Base-by-base conservation (phyloP, 2,888 invertebrate genomes). In the Polymixis flavicincta region DNA sequence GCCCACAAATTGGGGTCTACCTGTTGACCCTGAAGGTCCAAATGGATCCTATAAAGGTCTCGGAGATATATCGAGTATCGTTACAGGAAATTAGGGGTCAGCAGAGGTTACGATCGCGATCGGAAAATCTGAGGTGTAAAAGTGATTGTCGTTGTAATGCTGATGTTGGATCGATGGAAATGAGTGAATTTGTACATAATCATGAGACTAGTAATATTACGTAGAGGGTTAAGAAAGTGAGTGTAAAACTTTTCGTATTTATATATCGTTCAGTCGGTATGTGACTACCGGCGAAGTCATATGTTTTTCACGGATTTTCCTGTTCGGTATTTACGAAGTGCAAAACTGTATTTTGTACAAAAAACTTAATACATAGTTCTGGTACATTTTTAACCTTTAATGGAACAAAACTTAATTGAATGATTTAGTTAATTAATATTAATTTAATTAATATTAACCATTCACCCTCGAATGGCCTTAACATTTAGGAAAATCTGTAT, bases 1-100 rank as follows among this genome's bases (percentile, higher is more conserved):
- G 55, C 63, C 64, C 77, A 86, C 89, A 88, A 88, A 88, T 88
- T 88, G 84, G 85, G 88, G 86, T 87, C 80, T 78, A 85, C 65
- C 77, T 85, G 80, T 78, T 85, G 80, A 78, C 86, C 84, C 80
- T 60, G 81, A 60, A 74, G 84, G 80, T 76, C 76, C 70, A 76
- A 87, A 87, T 77, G 74, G 82, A 76, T 76, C 68, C 61, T 69
- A 69, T 74, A 85, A 86, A 86, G 76, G 78, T 74, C 64, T 75
- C 19, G 11, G 63, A 82, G 84, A 87, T 80, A 76, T 87, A 88
- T 87, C n/a, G 72, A 71, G 73, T 67, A 72, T 80, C 84, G 75
- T 85, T 88, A 81, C 80, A 68, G 84, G 78, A 88, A 84, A 88
- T 88, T 82, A 71, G 78, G 64, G 84, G 75, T 72, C 74, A 60